Evolutionary conservation across 2,113 vertebrate genomes (phyloP).

Genomic region (Zapornia atra): DNA sequence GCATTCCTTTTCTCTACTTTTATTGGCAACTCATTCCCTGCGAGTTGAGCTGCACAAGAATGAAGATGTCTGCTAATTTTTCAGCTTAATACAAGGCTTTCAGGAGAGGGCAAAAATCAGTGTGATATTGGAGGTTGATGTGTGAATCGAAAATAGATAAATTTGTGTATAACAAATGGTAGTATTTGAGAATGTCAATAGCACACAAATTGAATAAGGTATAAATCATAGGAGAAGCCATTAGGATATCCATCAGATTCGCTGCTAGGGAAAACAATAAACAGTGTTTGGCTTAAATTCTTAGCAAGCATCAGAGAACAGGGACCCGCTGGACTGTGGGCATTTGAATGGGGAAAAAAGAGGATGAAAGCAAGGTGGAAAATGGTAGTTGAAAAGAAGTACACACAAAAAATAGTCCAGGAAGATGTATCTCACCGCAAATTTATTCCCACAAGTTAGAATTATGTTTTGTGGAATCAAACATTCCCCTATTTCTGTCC

Average conservation of each 20-base stretch:
- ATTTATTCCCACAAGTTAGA: background rate
- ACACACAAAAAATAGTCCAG: background rate
- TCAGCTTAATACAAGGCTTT: background rate
- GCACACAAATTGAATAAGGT: background rate
- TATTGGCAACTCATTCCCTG: background rate
- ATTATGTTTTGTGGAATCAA: background rate
- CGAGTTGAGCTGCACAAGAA: constrained; percentile 3
- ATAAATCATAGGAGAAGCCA: background rate
- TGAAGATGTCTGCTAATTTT: background rate
- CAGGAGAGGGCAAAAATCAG: background rate
- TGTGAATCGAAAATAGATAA: background rate
- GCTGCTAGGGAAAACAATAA: constrained; percentile 2
- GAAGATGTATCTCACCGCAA: background rate
- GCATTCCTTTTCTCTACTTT: constrained; percentile 29
- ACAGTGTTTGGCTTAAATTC: constrained; percentile 10
- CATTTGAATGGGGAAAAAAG: background rate
- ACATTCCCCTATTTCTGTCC: background rate
- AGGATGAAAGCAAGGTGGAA: background rate
- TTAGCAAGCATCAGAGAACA: background rate
- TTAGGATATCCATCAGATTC: constrained; percentile 28
- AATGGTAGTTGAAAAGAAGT: background rate
- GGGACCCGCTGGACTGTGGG: background rate
- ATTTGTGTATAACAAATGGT: constrained; percentile 16
- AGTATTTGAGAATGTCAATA: background rate
- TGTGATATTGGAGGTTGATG: background rate